Conservation (phyloP, 2,797 vertebrate genomes). For the Odontamblyopus rebecca region DNA sequence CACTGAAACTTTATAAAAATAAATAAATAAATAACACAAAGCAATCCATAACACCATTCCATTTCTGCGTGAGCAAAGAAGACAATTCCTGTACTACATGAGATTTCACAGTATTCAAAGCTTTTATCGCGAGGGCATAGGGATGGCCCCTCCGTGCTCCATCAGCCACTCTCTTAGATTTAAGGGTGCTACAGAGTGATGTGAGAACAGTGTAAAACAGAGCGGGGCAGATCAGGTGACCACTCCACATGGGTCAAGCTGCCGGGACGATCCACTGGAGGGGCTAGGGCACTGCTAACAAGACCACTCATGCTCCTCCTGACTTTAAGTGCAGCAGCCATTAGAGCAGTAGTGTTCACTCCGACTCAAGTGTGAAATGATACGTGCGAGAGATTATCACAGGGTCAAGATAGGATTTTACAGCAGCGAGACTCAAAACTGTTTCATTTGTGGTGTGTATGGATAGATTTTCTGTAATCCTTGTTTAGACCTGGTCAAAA, state of each 20-base stretch:
- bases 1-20: background rate
- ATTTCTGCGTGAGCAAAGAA: background rate
- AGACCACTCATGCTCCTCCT: constrained; percentile 62
- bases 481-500: background rate
- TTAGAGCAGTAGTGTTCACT: constrained; percentile 69
- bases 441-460: background rate
- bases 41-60: background rate
- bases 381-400: constrained; percentile 70
- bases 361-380: constrained; percentile 68
- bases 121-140: background rate
- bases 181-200: constrained; percentile 20
- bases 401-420: constrained; percentile 73
- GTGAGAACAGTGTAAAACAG: constrained; percentile 28
- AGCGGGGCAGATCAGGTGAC: constrained; percentile 65
- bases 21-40: background rate
- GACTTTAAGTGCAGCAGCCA: constrained; percentile 72
- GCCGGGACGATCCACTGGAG: constrained; percentile 64
- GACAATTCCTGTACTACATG: background rate
- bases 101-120: background rate
- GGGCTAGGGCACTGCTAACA: constrained; percentile 64
- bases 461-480: background rate
- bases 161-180: constrained; percentile 18
- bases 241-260: constrained; percentile 75
- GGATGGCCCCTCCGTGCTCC: constrained; percentile 13
- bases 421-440: constrained; percentile 13